Conservation (phyloP, 2,113 vertebrate species). For the Cephalopterus ornatus region DNA sequence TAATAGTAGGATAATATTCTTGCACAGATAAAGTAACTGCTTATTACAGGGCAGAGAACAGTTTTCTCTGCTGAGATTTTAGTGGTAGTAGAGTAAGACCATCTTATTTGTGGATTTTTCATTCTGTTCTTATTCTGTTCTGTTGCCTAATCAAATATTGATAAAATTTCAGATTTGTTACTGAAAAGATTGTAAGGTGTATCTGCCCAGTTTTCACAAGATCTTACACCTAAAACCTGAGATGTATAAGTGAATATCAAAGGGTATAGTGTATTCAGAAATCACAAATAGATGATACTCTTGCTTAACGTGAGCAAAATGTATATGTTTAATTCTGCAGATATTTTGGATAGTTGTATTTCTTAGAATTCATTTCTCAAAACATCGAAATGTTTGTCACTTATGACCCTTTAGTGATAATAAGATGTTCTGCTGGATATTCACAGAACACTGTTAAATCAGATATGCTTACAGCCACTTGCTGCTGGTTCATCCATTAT, state of each 20-base stretch:
- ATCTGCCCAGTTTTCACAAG: neutral
- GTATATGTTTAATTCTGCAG: neutral
- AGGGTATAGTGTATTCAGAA: neutral
- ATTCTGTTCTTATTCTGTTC: neutral
- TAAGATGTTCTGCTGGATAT: neutral
- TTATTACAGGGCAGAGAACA: neutral
- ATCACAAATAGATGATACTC: neutral
- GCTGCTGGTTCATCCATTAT: neutral
- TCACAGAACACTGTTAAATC: neutral
- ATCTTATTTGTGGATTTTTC: neutral
- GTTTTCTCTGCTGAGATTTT: neutral
- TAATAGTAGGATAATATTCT: neutral
- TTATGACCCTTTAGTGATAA: neutral
- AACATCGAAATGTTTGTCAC: neutral
- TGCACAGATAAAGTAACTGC: neutral
- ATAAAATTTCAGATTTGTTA: conserved; percentile 25
- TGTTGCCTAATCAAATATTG: neutral
- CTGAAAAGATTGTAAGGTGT: neutral
- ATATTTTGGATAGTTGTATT: neutral
- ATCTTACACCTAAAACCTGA: neutral
- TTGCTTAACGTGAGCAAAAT: neutral
- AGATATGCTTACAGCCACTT: neutral
- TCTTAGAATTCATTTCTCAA: neutral
- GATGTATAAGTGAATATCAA: neutral
- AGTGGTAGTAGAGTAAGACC: neutral